Base-by-base conservation (phyloP, 2,113 vertebrate genomes). In the Sminthopsis crassicaudata region DNA sequence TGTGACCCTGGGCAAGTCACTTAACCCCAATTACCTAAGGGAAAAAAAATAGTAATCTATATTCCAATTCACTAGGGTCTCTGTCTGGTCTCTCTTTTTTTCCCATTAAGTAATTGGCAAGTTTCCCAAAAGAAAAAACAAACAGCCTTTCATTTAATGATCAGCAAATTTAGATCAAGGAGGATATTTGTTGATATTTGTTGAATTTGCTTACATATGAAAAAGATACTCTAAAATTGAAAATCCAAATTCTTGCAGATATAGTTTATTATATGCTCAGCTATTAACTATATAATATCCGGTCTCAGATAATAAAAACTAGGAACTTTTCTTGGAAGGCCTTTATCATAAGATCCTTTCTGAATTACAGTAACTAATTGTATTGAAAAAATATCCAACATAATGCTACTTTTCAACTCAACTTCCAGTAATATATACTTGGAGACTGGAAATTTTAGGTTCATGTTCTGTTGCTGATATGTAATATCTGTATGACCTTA, bases 61-160 rank as follows among this genome's bases (percentile, higher is more conserved):
- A 90, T 97, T 76, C 60, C 36, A 84, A 84, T 84, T 0, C n/a
- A 89, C 52, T 60, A 52, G 1, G 57, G 46, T 42, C 89, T n/a
- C 46, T 46, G n/a, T n/a, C n/a, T n/a, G n/a, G n/a, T 50, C 46
- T 93, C 94, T 67, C 36, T 67, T 60, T 96, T 95, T 95, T n/a
- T 90, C 90, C 24, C 30, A 11, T 0, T 88, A 84, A 51, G 4
- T 55, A 57, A 93, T 0, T 46, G 12, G 46, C 84, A 92, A 84
- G 57, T 27, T 88, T 46, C 48, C 92, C 57, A 53, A 52, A 24
- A 93, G 42, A 0, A 91, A 19, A 92, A 48, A 14, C 90, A 8
- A 90, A 2, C 91, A 91, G 36, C 53, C 10, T 51, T 53, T 42
- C 76, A 55, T 9, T 12, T 36, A 46, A 93, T 36, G 93, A 46